These are phyloP conservation scores for Tetranychus urticae DNA, from an alignment of 1,140 invertebrate genomes.

Conservation along the genomic window DNA sequence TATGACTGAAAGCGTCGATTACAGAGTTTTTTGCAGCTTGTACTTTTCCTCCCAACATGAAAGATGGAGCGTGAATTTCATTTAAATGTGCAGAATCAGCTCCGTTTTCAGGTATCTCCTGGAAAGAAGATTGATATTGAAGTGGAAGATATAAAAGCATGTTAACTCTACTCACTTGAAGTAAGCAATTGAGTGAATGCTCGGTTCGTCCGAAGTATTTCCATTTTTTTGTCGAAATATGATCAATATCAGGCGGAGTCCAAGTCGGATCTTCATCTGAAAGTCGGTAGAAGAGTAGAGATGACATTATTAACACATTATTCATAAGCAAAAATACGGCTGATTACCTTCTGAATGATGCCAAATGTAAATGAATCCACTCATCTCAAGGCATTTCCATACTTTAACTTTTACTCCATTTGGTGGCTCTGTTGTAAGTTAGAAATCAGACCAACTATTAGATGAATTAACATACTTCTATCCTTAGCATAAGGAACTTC, in stretches of 20 bases:
- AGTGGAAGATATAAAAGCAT: background rate
- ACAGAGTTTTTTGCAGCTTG: background rate
- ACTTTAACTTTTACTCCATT: slow-evolving; percentile 24
- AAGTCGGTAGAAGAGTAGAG: background rate
- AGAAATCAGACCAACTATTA: no score
- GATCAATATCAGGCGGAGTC: slow-evolving; percentile 30
- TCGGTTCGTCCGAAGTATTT: slow-evolving; percentile 40
- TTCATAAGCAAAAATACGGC: background rate
- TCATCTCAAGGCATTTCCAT: slow-evolving; percentile 40
- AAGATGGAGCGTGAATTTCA: slow-evolving; percentile 38
- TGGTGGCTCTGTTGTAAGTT: background rate
- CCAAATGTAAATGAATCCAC: slow-evolving; percentile 56
- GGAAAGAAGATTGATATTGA: slow-evolving; percentile 1
- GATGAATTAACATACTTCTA: background rate
- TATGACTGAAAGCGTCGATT: background rate
- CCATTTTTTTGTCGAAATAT: slow-evolving; percentile 32
- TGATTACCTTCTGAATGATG: slow-evolving; percentile 39
- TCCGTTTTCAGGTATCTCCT: slow-evolving; percentile 81
- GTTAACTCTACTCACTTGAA: slow-evolving; percentile 15
- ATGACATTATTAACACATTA: background rate
- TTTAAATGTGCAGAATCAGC: slow-evolving; percentile 56
- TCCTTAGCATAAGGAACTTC: slow-evolving; percentile 34
- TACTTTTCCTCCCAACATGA: slow-evolving; percentile 30
- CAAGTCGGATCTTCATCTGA: slow-evolving; percentile 34
- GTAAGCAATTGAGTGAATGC: slow-evolving; percentile 36